Conservation (phyloP, 1,140 invertebrate species). For the Magallana angulata region DNA sequence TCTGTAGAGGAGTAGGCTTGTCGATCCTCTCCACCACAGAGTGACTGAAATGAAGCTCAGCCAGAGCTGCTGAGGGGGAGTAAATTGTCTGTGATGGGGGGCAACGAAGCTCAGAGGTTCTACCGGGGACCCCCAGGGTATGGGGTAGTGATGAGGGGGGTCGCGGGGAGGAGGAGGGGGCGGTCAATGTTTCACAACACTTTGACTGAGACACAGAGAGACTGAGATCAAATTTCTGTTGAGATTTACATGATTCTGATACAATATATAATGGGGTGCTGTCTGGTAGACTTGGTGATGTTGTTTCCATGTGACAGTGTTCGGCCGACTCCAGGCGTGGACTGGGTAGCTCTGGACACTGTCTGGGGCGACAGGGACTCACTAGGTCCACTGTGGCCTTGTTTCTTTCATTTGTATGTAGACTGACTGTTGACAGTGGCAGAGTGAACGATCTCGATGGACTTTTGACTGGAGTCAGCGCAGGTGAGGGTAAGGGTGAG, state of each 20-base stretch:
- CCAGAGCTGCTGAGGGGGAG: constrained; percentile 79
- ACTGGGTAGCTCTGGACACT: background rate
- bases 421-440: constrained; percentile 30
- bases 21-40: constrained; percentile 50
- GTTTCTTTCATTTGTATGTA: constrained; percentile 6
- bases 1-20: constrained; percentile 46
- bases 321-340: background rate
- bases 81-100: constrained; percentile 55
- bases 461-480: constrained; percentile 9
- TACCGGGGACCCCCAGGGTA: background rate
- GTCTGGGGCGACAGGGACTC: background rate
- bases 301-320: background rate
- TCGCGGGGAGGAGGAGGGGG: background rate
- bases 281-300: background rate
- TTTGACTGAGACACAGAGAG: constrained; percentile 24
- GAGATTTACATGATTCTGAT: background rate
- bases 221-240: constrained; percentile 19
- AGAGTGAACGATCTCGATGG: constrained; percentile 20
- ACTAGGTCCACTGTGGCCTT: background rate
- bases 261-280: background rate
- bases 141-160: background rate
- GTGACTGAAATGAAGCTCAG: constrained; percentile 78
- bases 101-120: background rate
- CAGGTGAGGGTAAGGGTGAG: background rate
- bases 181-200: constrained; percentile 1